Evolutionary conservation across 2,113 vertebrate genomes (phyloP).

Genomic region (Kobus ellipsiprymnus): DNA sequence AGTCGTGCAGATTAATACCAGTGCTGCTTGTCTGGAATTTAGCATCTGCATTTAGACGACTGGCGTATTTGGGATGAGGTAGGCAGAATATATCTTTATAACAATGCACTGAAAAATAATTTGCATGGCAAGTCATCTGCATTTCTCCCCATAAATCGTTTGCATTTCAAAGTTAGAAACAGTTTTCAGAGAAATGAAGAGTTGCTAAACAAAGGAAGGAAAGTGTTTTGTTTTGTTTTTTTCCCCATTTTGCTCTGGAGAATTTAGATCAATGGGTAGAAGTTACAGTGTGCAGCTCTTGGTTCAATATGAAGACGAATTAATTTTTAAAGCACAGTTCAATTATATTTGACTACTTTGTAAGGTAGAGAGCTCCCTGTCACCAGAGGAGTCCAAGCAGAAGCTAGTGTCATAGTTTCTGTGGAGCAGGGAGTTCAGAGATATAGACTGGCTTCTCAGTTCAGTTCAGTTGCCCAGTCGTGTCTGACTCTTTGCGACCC

Average conservation of each 20-base stretch:
- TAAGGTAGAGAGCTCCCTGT: background rate
- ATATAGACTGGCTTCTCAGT: background rate
- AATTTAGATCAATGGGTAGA: background rate
- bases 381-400: background rate
- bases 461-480: background rate
- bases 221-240: too few relatives aligned
- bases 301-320: background rate
- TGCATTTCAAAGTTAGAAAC: background rate
- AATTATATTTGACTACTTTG: background rate
- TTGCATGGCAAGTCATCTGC: background rate
- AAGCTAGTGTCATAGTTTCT: background rate
- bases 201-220: background rate
- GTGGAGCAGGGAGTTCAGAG: background rate
- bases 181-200: background rate
- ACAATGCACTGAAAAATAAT: background rate
- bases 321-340: background rate
- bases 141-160: background rate
- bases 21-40: background rate
- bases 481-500: background rate
- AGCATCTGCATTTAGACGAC: background rate
- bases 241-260: background rate
- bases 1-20: background rate
- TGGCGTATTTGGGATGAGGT: background rate
- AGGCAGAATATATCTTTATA: background rate
- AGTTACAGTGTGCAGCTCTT: background rate